Evolutionary conservation across 1,140 invertebrate genomes (phyloP).

Genomic region (Dreissena rostriformis): DNA sequence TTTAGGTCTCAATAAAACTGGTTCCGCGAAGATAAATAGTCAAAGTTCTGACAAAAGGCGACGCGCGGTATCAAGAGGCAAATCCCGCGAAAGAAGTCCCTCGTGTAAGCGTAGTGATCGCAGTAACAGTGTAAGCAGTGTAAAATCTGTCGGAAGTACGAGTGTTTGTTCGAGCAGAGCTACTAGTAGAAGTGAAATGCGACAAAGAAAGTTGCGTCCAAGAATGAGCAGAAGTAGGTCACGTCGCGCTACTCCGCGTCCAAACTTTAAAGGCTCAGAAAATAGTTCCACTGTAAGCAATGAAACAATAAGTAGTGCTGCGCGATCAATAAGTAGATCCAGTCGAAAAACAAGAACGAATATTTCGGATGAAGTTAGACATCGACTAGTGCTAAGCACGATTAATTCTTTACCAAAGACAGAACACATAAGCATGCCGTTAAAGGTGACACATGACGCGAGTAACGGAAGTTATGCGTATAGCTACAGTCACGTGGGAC

Average conservation of each 20-base stretch:
- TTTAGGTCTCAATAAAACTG: constrained; percentile 17
- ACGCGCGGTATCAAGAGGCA: constrained; percentile 20
- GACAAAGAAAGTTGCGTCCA: background rate
- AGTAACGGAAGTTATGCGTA: constrained; percentile 24
- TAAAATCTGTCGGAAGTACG: constrained; percentile 1
- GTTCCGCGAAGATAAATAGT: background rate
- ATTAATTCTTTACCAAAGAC: background rate
- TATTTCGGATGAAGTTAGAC: constrained; percentile 7
- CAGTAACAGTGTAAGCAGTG: constrained; percentile 24
- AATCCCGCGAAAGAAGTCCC: constrained; percentile 30
- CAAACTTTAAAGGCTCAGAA: constrained; percentile 1
- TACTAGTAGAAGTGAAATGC: background rate
- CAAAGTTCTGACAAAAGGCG: constrained; percentile 3
- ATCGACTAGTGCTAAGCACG: constrained; percentile 12
- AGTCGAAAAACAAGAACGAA: background rate
- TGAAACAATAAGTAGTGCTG: constrained; percentile 9
- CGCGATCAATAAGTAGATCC: constrained; percentile 12
- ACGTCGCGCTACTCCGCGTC: constrained; percentile 4
- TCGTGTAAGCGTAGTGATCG: constrained; percentile 32
- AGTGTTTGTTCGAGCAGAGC: constrained; percentile 9
- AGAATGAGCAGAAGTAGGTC: constrained; percentile 33
- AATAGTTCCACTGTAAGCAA: constrained; percentile 32
- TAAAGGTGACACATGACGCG: background rate
- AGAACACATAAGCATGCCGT: background rate
- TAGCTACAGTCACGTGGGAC: constrained; percentile 10